A percentile compares a stretch with the other conserved stretches of the same genome.
Conservation (phyloP, 1,140 invertebrate species). For the Portunus trituberculatus region DNA sequence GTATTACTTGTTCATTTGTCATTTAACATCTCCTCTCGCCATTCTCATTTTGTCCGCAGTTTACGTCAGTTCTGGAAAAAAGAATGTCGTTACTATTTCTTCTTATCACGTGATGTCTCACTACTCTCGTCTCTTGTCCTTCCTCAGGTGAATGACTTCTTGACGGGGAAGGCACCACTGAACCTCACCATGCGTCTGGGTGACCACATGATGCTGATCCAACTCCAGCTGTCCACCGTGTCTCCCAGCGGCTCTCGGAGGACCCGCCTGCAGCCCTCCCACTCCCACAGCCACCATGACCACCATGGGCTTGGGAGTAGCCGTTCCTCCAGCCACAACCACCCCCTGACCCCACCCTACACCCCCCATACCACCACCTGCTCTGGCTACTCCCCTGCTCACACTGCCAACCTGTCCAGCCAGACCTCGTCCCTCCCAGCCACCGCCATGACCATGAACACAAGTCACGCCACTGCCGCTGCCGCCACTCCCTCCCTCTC, state of each 20-base stretch:
- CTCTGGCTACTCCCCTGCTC: conserved; percentile 58
- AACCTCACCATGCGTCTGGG: conserved; percentile 96
- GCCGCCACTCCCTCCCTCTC: conserved; percentile 75
- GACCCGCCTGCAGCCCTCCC: conserved; percentile 75
- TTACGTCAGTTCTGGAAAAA: too few relatives aligned
- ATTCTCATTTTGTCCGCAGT: too few relatives aligned
- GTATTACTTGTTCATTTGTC: too few relatives aligned
- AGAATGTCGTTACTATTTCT: not conserved
- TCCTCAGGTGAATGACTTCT: conserved; percentile 92
- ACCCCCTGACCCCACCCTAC: conserved; percentile 62
- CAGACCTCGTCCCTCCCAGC: conserved; percentile 45
- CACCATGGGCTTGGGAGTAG: conserved; percentile 20
- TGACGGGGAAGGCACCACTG: conserved; percentile 94
- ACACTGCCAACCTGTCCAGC: conserved; percentile 50
- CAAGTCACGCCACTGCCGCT: conserved; percentile 77
- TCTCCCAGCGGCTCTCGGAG: conserved; percentile 80
- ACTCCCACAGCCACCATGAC: conserved; percentile 70
- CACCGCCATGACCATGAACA: conserved; percentile 64
- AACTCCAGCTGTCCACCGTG: conserved; percentile 94
- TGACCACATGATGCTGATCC: conserved; percentile 98
- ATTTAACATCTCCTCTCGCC: too few relatives aligned
- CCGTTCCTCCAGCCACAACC: conserved; percentile 51
- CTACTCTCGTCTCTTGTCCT: not conserved
- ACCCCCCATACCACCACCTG: conserved; percentile 65
- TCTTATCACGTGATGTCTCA: not conserved